Percentiles rank a stretch among this genome's conserved stretches.
These are phyloP conservation scores for Eurystomus glaucurus DNA, from an alignment of 2,797 vertebrate species.

Conservation along the genomic window DNA sequence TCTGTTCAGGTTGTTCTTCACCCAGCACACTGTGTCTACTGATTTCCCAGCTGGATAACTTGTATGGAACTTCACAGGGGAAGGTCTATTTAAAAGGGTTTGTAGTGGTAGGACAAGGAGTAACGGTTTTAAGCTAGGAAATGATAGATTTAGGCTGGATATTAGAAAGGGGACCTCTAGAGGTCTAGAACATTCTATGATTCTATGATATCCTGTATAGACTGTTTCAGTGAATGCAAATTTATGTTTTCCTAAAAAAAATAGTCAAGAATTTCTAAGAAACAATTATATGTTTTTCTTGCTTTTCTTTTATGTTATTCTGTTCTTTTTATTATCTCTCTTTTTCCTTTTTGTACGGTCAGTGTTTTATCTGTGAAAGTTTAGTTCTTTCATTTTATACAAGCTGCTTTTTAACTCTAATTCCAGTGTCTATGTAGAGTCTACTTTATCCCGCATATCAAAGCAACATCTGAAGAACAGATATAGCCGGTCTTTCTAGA, in stretches of 20 bases:
- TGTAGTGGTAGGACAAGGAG: too few species aligned
- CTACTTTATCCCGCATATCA: not conserved
- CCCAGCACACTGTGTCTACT: too few species aligned
- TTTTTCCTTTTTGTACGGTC: not conserved
- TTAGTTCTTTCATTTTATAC: not conserved
- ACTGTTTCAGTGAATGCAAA: not conserved
- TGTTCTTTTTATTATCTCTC: accelerated
- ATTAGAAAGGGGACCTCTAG: too few species aligned
- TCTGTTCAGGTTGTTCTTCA: too few species aligned
- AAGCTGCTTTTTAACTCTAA: not conserved
- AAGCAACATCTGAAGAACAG: not conserved
- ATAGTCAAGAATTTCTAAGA: not conserved
- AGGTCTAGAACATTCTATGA: too few species aligned
- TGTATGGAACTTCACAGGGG: too few species aligned
- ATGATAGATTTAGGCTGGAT: too few species aligned
- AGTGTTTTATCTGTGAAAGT: not conserved
- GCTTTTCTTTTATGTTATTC: not conserved
- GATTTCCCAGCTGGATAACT: too few species aligned
- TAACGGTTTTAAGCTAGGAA: too few species aligned
- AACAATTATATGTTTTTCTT: not conserved
- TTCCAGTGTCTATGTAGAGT: accelerated
- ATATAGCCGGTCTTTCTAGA: not conserved
- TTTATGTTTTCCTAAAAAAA: not conserved
- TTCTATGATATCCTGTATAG: too few species aligned
- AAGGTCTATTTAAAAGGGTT: too few species aligned